Evolutionary conservation across 2,797 vertebrate species (phyloP).

Genomic region (Syngnathus acus): DNA sequence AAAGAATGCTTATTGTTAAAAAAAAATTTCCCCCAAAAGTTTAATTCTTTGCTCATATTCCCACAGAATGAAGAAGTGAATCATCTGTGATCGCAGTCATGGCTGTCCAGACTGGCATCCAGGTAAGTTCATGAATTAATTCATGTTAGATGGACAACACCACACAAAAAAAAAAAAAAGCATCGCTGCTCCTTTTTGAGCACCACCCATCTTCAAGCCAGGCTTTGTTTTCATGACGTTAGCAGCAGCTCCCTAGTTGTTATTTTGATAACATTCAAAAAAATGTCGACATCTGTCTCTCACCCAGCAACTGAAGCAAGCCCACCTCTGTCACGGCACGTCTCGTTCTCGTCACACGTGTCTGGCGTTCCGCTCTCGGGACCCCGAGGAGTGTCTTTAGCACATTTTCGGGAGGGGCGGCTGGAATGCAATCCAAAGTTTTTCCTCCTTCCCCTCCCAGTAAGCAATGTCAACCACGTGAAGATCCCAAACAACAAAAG

Average conservation of each 20-base stretch:
- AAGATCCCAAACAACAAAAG: constrained; percentile 45
- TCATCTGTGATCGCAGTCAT: constrained; percentile 43
- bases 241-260: not conserved
- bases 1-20: too few species aligned
- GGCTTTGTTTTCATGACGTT: not conserved
- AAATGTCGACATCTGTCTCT: constrained; percentile 29
- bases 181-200: not conserved
- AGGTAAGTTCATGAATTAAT: constrained; percentile 48
- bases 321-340: constrained; percentile 42
- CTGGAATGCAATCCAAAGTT: constrained; percentile 26
- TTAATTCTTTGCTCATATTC: constrained; percentile 8
- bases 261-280: constrained; percentile 18
- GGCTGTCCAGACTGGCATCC: constrained; percentile 72
- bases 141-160: not conserved
- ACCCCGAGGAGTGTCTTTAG: constrained; percentile 30
- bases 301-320: constrained; percentile 25
- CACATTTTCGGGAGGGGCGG: constrained; percentile 36
- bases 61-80: constrained; percentile 69
- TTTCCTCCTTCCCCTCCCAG: constrained; percentile 36
- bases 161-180: not conserved
- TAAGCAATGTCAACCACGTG: constrained; percentile 23
- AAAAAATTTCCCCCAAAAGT: too few species aligned
- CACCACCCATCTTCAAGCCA: not conserved
- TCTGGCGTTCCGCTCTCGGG: constrained; percentile 34
- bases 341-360: constrained; percentile 33